These are phyloP conservation scores for Chalcosyrphus nemorum DNA, from an alignment of 2,888 invertebrate species.

Conservation along the genomic window DNA sequence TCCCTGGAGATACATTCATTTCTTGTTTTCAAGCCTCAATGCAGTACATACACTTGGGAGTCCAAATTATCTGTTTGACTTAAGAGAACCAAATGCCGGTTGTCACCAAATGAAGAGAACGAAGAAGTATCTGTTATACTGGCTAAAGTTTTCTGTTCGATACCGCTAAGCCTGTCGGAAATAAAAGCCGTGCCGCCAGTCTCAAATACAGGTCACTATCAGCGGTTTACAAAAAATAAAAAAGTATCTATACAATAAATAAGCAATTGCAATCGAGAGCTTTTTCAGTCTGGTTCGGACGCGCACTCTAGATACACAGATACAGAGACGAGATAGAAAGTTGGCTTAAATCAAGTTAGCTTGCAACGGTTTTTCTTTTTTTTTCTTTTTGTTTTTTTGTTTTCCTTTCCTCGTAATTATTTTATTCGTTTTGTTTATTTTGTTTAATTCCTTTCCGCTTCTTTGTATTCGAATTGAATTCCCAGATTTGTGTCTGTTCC, in stretches of 20 bases:
- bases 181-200: slow-evolving; percentile 24
- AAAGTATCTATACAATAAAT: slow-evolving; percentile 54
- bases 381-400: background rate
- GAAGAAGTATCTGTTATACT: slow-evolving; percentile 20
- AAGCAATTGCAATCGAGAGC: slow-evolving; percentile 48
- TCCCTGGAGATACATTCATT: too few relatives aligned
- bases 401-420: background rate
- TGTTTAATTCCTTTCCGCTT: slow-evolving; percentile 8
- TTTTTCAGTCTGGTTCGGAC: slow-evolving; percentile 69
- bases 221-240: slow-evolving; percentile 15
- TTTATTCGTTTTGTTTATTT: background rate
- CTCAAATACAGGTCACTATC: slow-evolving; percentile 45
- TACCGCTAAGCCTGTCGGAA: slow-evolving; percentile 32
- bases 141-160: background rate
- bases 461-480: slow-evolving; percentile 16
- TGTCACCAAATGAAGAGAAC: background rate
- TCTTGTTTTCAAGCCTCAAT: background rate
- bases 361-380: slow-evolving; percentile 20
- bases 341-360: slow-evolving; percentile 35
- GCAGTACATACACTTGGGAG: too few relatives aligned
- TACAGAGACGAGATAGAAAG: slow-evolving; percentile 31
- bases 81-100: slow-evolving; percentile 2
- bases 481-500: slow-evolving; percentile 12
- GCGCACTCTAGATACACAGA: slow-evolving; percentile 57
- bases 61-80: background rate